Conservation (phyloP, 2,888 invertebrate species). For the Scaptomyza cyrtandrae region DNA sequence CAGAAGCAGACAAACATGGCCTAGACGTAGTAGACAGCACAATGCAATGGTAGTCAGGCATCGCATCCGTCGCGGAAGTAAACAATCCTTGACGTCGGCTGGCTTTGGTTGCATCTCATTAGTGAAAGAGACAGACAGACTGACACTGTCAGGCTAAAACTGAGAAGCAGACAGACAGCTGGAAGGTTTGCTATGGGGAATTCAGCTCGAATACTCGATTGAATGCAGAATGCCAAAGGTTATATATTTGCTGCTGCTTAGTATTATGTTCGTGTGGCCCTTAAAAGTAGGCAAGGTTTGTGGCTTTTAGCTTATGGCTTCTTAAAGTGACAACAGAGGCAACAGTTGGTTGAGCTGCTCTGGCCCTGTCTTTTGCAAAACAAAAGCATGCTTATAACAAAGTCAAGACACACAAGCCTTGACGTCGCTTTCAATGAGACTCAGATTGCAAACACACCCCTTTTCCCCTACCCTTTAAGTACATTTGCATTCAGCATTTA, state of each 20-base stretch:
- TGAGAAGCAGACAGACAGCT: conserved; percentile 11
- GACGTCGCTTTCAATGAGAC: conserved; percentile 26
- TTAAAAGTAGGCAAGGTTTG: conserved; percentile 49
- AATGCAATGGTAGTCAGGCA: conserved; percentile 46
- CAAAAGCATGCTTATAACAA: conserved; percentile 35
- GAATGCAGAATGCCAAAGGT: conserved; percentile 54
- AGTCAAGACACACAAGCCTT: conserved; percentile 47
- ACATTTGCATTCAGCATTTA: conserved; percentile 32
- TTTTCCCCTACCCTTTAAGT: too few relatives aligned
- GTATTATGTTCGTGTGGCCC: conserved; percentile 26
- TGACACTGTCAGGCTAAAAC: conserved; percentile 8
- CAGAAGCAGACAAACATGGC: conserved; percentile 31
- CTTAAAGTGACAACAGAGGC: conserved; percentile 1
- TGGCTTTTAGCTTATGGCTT: conserved; percentile 13
- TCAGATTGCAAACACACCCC: not conserved
- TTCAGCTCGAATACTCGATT: conserved; percentile 34
- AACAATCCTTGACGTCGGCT: conserved; percentile 72
- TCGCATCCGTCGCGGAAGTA: conserved; percentile 71
- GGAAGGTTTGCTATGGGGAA: not conserved
- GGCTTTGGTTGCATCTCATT: conserved; percentile 70
- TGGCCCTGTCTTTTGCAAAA: conserved; percentile 36
- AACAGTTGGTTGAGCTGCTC: conserved; percentile 54
- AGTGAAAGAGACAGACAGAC: conserved; percentile 37
- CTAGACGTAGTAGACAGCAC: conserved; percentile 52
- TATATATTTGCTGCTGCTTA: conserved; percentile 6